Evolutionary conservation across 1,140 invertebrate genomes (phyloP).

Genomic region (Danaus plexippus): DNA sequence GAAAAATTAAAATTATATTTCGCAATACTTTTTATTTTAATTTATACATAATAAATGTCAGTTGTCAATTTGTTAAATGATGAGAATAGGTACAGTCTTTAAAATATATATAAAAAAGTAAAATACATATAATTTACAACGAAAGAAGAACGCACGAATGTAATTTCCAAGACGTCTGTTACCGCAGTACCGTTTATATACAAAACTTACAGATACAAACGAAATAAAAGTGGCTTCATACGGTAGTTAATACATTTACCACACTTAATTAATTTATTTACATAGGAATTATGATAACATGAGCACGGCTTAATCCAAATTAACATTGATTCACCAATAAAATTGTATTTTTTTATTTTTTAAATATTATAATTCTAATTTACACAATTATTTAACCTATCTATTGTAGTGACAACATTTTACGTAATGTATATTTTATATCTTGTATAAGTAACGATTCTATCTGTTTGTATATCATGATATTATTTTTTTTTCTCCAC

Average conservation of each 20-base stretch:
- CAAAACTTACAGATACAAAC: constrained; percentile 19
- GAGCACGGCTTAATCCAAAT: constrained; percentile 38
- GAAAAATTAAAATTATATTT: constrained; percentile 45
- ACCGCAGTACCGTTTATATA: constrained; percentile 18
- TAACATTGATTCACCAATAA: constrained; percentile 24
- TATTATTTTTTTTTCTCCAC: constrained; percentile 6
- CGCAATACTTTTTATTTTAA: constrained; percentile 56
- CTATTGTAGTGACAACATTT: constrained; percentile 53
- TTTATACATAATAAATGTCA: constrained; percentile 66
- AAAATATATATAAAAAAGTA: constrained; percentile 40
- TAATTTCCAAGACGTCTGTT: constrained; percentile 10
- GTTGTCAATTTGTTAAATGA: constrained; percentile 54
- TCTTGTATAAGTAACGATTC: constrained; percentile 3
- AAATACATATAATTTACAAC: constrained; percentile 64
- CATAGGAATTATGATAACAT: constrained; percentile 49
- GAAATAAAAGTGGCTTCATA: constrained; percentile 8
- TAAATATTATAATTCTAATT: constrained; percentile 49
- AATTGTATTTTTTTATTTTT: constrained; percentile 18
- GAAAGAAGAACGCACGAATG: constrained; percentile 22
- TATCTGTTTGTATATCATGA: neutral
- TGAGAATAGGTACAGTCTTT: constrained; percentile 66
- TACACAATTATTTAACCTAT: constrained; percentile 58
- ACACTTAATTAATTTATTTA: constrained; percentile 39
- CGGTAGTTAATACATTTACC: constrained; percentile 15
- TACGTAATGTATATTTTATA: constrained; percentile 18